Conservation (phyloP, 1,140 invertebrate genomes). For the Trachymyrmex septentrionalis region DNA sequence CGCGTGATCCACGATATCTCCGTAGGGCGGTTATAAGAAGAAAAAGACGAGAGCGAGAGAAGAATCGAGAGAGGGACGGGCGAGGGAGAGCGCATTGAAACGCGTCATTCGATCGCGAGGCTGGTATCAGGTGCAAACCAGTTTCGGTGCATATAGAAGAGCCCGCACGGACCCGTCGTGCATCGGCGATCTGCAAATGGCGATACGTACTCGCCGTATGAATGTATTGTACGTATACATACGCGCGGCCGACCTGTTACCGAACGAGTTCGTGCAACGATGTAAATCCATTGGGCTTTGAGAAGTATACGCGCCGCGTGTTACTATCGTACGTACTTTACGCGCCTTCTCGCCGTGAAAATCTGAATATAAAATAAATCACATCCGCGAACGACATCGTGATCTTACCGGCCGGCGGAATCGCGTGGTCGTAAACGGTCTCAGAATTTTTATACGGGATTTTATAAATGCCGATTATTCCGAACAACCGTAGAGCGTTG, state of each 20-base stretch:
- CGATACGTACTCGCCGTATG: conserved; percentile 74
- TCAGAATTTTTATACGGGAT: conserved; percentile 15
- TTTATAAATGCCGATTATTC: conserved; percentile 30
- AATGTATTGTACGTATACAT: neutral
- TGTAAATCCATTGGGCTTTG: conserved; percentile 59
- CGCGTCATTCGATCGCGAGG: conserved; percentile 85
- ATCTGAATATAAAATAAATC: conserved; percentile 46
- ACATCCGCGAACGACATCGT: neutral
- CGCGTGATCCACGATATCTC: conserved; percentile 71
- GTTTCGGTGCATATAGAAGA: conserved; percentile 78
- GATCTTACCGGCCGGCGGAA: conserved; percentile 13
- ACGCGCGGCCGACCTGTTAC: conserved; percentile 28
- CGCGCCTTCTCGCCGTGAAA: conserved; percentile 12
- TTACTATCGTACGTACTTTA: conserved; percentile 54
- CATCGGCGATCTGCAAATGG: conserved; percentile 79
- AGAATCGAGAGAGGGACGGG: conserved; percentile 62
- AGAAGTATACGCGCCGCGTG: conserved; percentile 42
- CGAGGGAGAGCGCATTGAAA: conserved; percentile 81
- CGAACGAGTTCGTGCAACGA: conserved; percentile 45
- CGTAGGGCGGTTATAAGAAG: conserved; percentile 61
- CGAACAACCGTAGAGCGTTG: neutral
- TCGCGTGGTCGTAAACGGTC: conserved; percentile 35
- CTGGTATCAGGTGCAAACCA: conserved; percentile 86
- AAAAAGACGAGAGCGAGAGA: conserved; percentile 61
- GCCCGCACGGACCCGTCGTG: conserved; percentile 64